Evolutionary conservation across 2,113 vertebrate species (phyloP).

Genomic region (Epinephelus lanceolatus): DNA sequence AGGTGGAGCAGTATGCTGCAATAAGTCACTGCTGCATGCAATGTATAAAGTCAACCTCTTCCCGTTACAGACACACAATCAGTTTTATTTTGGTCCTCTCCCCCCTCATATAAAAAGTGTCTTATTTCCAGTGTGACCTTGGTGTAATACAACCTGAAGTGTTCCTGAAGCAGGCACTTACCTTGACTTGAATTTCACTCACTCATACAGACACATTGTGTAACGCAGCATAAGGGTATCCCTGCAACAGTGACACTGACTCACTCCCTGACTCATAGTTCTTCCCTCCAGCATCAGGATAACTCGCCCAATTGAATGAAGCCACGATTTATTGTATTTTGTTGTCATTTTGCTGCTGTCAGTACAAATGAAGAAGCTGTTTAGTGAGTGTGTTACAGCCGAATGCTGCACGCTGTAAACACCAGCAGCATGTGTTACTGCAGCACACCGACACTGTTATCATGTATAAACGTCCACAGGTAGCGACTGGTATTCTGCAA

Average conservation of each 20-base stretch:
- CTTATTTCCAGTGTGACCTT: conserved; percentile 56
- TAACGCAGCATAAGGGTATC: conserved; percentile 60
- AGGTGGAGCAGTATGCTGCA: conserved; percentile 7
- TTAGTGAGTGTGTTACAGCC: not conserved
- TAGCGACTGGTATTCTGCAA: not conserved
- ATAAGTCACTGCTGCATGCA: conserved; percentile 22
- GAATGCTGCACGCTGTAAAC: conserved; percentile 3
- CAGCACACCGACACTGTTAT: not conserved
- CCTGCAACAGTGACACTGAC: conserved; percentile 68
- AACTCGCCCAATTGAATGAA: conserved; percentile 36
- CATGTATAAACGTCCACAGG: conserved; percentile 10
- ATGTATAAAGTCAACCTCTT: not conserved
- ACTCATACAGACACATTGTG: conserved; percentile 39
- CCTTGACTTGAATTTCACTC: conserved; percentile 68
- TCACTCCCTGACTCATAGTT: conserved; percentile 65
- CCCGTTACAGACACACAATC: conserved; percentile 3
- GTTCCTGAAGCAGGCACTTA: conserved; percentile 45
- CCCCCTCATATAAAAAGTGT: not conserved
- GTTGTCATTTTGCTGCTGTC: conserved; percentile 7
- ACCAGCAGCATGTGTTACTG: not conserved
- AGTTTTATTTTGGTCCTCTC: conserved; percentile 19
- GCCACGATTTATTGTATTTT: not conserved
- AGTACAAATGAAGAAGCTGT: not conserved
- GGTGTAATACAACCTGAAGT: conserved; percentile 34
- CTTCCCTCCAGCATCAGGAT: conserved; percentile 39